Conservation (phyloP, 2,113 vertebrate species). For the Nothocercus nigrocapillus region DNA sequence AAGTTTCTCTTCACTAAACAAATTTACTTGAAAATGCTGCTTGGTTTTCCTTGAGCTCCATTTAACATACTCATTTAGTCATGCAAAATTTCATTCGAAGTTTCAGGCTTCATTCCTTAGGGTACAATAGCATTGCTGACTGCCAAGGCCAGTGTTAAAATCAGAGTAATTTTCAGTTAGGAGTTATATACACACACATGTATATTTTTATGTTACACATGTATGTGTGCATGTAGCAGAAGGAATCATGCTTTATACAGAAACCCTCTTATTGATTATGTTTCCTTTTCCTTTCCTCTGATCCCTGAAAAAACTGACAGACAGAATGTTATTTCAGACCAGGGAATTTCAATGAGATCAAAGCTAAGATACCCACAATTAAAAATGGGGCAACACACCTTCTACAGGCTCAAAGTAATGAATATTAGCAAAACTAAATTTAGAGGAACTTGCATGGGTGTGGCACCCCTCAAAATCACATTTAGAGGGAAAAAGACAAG, state of each 20-base stretch:
- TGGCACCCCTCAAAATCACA: neutral
- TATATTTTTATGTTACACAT: too few species aligned
- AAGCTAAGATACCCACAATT: neutral
- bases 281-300: neutral
- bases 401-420: neutral
- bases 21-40: slow-evolving; percentile 13
- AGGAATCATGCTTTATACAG: neutral
- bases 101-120: slow-evolving; percentile 7
- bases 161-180: neutral
- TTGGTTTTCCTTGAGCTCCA: slow-evolving; percentile 21
- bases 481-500: neutral
- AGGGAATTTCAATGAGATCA: neutral
- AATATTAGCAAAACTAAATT: neutral
- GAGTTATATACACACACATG: neutral
- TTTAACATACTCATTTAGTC: slow-evolving; percentile 6
- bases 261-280: neutral
- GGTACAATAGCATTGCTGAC: neutral
- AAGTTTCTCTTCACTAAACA: neutral
- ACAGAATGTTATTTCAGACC: neutral
- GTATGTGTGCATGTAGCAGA: neutral
- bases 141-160: neutral
- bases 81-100: slow-evolving; percentile 21
- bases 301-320: neutral
- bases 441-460: neutral
- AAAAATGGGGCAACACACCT: neutral